Evolutionary conservation across 1,140 invertebrate species (phyloP), one percentile per base, ranked within the genome.

Genomic region (Dolichoris vasculosae): DNA sequence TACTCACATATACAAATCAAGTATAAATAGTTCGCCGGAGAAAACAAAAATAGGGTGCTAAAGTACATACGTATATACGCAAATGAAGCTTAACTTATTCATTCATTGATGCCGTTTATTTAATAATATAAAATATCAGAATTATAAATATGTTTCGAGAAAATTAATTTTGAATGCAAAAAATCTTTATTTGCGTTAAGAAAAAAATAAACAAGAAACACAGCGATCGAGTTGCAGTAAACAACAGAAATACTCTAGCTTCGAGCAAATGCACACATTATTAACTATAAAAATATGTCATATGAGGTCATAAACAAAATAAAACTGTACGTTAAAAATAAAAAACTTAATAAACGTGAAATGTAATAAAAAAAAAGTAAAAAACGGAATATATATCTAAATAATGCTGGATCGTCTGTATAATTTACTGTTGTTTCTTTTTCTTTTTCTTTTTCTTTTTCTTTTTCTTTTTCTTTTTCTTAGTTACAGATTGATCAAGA

Each of bases 401-500:
- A 40, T 35, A 78, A 0, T 63, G 17, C 4, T 76, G 2, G 32
- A 40, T 17, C 32, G 40, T 20, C 11, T 1, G 3, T 38, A 23
- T 13, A 23, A n/a, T 32, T 43, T 85, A 83, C 55, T 89, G 89
- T 83, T 91, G 90, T 79, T 92, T 90, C 87, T 92, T n/a, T n/a
- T n/a, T n/a, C n/a, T n/a, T n/a, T n/a, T n/a, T n/a, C n/a, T n/a
- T n/a, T n/a, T n/a, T n/a, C n/a, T n/a, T n/a, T n/a, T n/a, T n/a
- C n/a, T n/a, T n/a, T n/a, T n/a, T n/a, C n/a, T n/a, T 92, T 81
- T 91, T 91, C 86, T 93, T 93, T 84, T 93, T 93, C 81, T 92
- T 94, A 86, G 93, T 92, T 67, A 94, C 93, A 9, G 94, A 95
- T 30, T 93, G 90, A 87, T 95, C 94, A n/a, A 94, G n/a, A n/a